Percentiles rank a stretch among this genome's conserved stretches.
These are phyloP conservation scores for Drosophila arizonae DNA, from an alignment of 1,140 invertebrate genomes.

Conservation along the genomic window DNA sequence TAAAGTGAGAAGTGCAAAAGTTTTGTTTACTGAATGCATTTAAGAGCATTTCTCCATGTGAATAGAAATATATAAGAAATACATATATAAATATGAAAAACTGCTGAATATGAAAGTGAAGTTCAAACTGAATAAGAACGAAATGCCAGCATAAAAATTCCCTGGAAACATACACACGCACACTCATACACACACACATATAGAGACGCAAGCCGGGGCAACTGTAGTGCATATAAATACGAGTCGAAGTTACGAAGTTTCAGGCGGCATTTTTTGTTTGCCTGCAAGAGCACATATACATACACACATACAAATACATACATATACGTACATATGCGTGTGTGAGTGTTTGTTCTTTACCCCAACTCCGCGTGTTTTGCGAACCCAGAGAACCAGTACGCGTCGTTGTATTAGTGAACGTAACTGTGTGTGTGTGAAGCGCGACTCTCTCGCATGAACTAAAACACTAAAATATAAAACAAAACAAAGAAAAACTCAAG, in stretches of 20 bases:
- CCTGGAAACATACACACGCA: slow-evolving; percentile 29
- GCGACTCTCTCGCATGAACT: slow-evolving; percentile 15
- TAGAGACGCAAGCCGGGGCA: slow-evolving; percentile 9
- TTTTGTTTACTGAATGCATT: slow-evolving; percentile 18
- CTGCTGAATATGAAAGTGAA: slow-evolving; percentile 17
- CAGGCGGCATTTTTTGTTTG: slow-evolving; percentile 31
- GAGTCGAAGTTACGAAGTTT: slow-evolving; percentile 22
- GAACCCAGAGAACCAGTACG: slow-evolving; percentile 12
- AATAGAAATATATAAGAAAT: slow-evolving; percentile 12
- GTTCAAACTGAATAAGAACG: slow-evolving; percentile 44
- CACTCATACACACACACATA: slow-evolving; percentile 3
- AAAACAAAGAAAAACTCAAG: slow-evolving; percentile 8
- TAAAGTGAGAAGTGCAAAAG: neutral
- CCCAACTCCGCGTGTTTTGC: slow-evolving; percentile 30
- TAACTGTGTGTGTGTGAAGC: slow-evolving; percentile 36
- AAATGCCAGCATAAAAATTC: slow-evolving; percentile 53
- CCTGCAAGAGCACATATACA: neutral
- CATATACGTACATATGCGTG: neutral
- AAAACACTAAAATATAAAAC: slow-evolving; percentile 10
- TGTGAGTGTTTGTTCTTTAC: slow-evolving; percentile 45
- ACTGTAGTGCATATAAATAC: slow-evolving; percentile 41
- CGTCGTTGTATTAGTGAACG: slow-evolving; percentile 31
- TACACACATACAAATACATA: too few species aligned
- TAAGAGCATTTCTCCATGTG: slow-evolving; percentile 6
- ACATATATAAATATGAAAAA: slow-evolving; percentile 4